These are phyloP conservation scores for Montipora efflorescens DNA, from an alignment of 64 coral and sea anemone genomes.

Conservation along the genomic window DNA sequence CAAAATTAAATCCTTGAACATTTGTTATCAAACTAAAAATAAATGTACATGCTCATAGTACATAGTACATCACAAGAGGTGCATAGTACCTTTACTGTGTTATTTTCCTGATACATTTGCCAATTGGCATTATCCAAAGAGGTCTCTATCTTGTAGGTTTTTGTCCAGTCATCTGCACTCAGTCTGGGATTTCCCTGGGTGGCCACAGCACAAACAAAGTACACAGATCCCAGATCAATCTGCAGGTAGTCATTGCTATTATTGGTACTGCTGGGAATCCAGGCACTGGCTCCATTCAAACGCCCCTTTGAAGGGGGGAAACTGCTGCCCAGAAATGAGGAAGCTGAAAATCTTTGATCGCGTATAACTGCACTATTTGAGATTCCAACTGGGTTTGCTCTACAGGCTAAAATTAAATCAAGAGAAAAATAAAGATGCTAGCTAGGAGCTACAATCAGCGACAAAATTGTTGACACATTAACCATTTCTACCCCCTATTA, in stretches of 20 bases:
- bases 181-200: slow-evolving; percentile 1
- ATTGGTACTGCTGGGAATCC: not conserved
- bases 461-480: too few relatives aligned
- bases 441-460: too few relatives aligned
- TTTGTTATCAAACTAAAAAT: too few relatives aligned
- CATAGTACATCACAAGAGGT: too few relatives aligned
- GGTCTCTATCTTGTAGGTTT: not conserved
- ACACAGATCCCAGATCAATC: not conserved
- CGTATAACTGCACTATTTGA: not conserved
- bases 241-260: not conserved
- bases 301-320: not conserved
- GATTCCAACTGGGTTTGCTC: not conserved
- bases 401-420: not conserved
- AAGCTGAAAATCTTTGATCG: not conserved
- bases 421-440: too few relatives aligned
- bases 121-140: not conserved
- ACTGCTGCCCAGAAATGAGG: not conserved
- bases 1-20: too few relatives aligned
- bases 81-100: not conserved
- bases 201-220: not conserved
- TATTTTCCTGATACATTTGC: not conserved
- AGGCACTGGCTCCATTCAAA: not conserved
- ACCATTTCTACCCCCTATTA: too few relatives aligned
- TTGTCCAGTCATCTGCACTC: not conserved
- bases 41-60: too few relatives aligned